Evolutionary conservation across 2,888 invertebrate genomes (phyloP).

Genomic region (Flexamia atlantica): DNA sequence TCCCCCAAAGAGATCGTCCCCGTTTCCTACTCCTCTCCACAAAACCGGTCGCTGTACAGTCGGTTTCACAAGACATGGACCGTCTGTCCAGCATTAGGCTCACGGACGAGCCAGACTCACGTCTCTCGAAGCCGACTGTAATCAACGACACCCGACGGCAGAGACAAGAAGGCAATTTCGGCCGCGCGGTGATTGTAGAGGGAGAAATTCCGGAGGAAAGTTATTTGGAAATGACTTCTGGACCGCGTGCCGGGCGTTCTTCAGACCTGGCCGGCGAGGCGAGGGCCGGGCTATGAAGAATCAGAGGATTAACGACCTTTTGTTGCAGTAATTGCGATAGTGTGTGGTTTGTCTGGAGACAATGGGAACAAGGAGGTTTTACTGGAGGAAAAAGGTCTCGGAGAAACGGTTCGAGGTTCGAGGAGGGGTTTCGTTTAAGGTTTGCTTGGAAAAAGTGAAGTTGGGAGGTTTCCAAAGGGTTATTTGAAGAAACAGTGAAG

Average conservation of each 20-base stretch:
- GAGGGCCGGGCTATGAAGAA: not conserved
- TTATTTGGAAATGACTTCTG: constrained; percentile 5
- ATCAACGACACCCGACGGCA: no score
- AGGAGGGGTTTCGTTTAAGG: no score
- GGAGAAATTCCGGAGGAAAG: constrained; percentile 27
- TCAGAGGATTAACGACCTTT: constrained; percentile 15
- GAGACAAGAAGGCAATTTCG: not conserved
- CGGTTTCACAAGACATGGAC: no score
- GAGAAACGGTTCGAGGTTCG: no score
- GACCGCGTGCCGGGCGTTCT: not conserved
- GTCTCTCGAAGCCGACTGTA: no score
- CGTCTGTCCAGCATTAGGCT: no score
- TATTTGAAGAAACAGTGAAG: no score
- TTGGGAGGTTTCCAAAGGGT: no score
- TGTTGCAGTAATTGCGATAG: not conserved
- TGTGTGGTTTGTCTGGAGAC: not conserved
- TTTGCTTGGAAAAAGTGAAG: no score
- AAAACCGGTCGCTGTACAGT: not conserved
- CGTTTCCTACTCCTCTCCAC: not conserved
- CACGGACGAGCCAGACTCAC: no score
- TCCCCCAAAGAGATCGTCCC: not conserved
- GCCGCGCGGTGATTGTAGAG: not conserved
- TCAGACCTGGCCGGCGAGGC: not conserved
- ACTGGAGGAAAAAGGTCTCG: no score
- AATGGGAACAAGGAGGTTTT: not conserved